Conservation (phyloP, 1,140 invertebrate species). For the Habropoda laboriosa region DNA sequence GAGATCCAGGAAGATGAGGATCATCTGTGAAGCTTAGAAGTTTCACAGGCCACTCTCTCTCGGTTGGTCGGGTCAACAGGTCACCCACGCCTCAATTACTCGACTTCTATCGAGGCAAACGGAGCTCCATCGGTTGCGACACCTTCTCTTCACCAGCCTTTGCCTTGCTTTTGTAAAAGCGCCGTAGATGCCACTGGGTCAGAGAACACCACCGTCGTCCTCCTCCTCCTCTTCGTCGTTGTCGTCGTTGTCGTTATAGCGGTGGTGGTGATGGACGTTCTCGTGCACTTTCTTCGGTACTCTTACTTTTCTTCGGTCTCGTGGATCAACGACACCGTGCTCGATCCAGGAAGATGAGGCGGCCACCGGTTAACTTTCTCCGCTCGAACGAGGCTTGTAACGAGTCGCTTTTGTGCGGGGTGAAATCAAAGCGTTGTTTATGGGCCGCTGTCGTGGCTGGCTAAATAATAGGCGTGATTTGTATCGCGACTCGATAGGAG, state of each 20-base stretch:
- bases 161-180: background rate
- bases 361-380: slow-evolving; percentile 35
- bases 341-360: slow-evolving; percentile 47
- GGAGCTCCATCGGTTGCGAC: slow-evolving; percentile 19
- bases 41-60: slow-evolving; percentile 49
- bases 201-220: no score
- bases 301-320: slow-evolving; percentile 37
- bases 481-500: background rate
- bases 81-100: slow-evolving; percentile 41
- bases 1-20: slow-evolving; percentile 60
- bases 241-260: background rate
- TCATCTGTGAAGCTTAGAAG: slow-evolving; percentile 8
- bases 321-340: slow-evolving; percentile 41
- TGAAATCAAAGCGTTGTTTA: slow-evolving; percentile 45
- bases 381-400: slow-evolving; percentile 29
- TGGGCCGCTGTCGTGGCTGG: background rate
- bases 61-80: slow-evolving; percentile 31
- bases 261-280: no score
- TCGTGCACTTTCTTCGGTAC: slow-evolving; percentile 34
- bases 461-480: slow-evolving; percentile 6
- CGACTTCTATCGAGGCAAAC: slow-evolving; percentile 1
- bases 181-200: slow-evolving; percentile 23
- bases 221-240: no score
- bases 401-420: background rate
- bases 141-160: background rate